phyloP scores from a whole-genome alignment of 2,797 vertebrate species.

The Crocodylus rhombifer region DNA sequence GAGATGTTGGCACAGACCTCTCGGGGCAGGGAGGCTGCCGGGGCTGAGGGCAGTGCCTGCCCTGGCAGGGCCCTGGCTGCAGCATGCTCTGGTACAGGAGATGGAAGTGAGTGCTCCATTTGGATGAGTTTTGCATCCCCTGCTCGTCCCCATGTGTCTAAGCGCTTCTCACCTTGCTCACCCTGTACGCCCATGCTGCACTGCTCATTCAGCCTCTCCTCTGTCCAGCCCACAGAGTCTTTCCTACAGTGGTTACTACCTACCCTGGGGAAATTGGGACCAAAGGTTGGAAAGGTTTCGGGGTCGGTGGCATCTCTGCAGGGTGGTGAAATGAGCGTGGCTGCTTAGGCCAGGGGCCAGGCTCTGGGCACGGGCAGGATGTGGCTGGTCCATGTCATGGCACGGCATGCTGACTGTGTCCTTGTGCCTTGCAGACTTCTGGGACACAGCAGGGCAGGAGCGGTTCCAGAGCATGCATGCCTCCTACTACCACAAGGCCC shows the following conservation, averaged over 20 bases:
- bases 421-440: conserved; percentile 88
- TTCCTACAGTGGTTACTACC: not conserved
- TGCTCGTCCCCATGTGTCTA: not conserved
- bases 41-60: too few species aligned
- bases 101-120: not conserved
- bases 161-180: not conserved
- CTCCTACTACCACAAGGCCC: conserved; percentile 97
- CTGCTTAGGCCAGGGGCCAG: not conserved
- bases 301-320: too few species aligned
- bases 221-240: not conserved
- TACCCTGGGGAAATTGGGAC: too few species aligned
- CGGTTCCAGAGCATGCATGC: conserved; percentile 96
- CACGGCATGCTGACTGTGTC: not conserved
- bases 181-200: not conserved
- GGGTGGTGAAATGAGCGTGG: too few species aligned
- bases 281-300: too few species aligned
- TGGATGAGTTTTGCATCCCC: not conserved
- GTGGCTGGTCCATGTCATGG: not conserved
- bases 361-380: not conserved
- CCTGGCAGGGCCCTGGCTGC: too few species aligned
- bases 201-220: not conserved
- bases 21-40: too few species aligned
- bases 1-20: too few species aligned
- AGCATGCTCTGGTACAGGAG: not conserved
- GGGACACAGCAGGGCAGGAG: conserved; percentile 97